Conservation (phyloP, 2,888 invertebrate genomes). For the Hartigia nigra region DNA sequence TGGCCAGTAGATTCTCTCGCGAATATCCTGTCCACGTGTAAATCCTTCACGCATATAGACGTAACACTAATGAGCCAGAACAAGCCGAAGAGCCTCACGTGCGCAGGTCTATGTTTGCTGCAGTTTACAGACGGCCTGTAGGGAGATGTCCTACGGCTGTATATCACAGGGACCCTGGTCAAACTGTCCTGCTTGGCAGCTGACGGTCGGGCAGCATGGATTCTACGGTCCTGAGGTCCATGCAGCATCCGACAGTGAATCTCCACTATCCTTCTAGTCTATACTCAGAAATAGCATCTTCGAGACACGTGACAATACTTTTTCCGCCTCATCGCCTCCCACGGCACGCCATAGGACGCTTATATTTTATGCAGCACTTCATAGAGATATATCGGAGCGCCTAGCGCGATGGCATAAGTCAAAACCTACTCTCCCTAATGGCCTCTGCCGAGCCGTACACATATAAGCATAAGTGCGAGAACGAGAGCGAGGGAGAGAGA, state of each 20-base stretch:
- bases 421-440: conserved; percentile 64
- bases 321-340: not conserved
- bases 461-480: not conserved
- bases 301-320: conserved; percentile 2
- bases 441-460: conserved; percentile 26
- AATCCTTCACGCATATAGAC: conserved; percentile 57
- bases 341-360: conserved; percentile 16
- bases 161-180: conserved; percentile 5
- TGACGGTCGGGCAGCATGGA: not conserved
- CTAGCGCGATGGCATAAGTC: conserved; percentile 59
- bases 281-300: not conserved
- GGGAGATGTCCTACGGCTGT: conserved; percentile 7
- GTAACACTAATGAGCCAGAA: conserved; percentile 55
- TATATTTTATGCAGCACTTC: conserved; percentile 58
- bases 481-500: conserved; percentile 1
- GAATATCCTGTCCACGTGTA: conserved; percentile 32
- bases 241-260: not conserved
- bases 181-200: not conserved
- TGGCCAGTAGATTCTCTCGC: not conserved
- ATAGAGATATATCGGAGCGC: conserved; percentile 57
- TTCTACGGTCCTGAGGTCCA: not conserved
- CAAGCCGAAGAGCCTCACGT: conserved; percentile 35
- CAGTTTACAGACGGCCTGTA: not conserved
- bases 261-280: not conserved
- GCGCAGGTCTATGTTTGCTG: conserved; percentile 6